Evolutionary conservation across 2,113 vertebrate genomes (phyloP), one percentile per base, ranked within the genome.

Genomic region (Vicugna pacos): DNA sequence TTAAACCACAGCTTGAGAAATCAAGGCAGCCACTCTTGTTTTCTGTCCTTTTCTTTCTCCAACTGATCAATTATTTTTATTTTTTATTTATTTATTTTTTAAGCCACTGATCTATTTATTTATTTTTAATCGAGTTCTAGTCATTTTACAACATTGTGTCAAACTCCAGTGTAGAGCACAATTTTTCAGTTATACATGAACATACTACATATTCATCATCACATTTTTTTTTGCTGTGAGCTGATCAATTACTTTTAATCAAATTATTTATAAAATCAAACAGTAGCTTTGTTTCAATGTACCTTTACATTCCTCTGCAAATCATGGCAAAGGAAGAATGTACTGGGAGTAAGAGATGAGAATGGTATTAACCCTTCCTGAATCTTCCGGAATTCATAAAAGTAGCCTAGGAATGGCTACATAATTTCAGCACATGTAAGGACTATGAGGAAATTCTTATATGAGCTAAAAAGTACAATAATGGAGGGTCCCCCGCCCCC

Each of bases 241-340:
- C 38, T 81, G 80, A 84, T 76, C 26, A 67, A 67, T 70, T 86
- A 73, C 67, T 70, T 95, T 67, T n/a, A 77, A 72, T 28, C 52
- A 91, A 93, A 54, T 83, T 86, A 79, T 93, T 91, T 75, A 58
- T 32, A 77, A 94, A 89, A 93, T 91, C 20, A 56, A 94, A 52
- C 83, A 56, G 15, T 77, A 90, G 42, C 38, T 89, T 86, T 48
- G 30, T 83, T 97, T 96, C 70, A 81, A 76, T 16, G 15, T 93
- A 80, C 46, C 3, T 94, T 88, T 94, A 72, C 11, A 73, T 64
- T 48, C 72, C 24, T 73, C 38, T 85, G 46, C n/a, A 77, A 65
- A 48, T 83, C n/a, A 28, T 77, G 30, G 35, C 38, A 82, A 84
- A 94, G 46, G n/a, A 94, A 80, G 28, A 81, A 91, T 79, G 90